Evolutionary conservation across 2,797 vertebrate species (phyloP), one percentile per base, ranked within the genome.

Genomic region (Lindbergichthys nudifrons): DNA sequence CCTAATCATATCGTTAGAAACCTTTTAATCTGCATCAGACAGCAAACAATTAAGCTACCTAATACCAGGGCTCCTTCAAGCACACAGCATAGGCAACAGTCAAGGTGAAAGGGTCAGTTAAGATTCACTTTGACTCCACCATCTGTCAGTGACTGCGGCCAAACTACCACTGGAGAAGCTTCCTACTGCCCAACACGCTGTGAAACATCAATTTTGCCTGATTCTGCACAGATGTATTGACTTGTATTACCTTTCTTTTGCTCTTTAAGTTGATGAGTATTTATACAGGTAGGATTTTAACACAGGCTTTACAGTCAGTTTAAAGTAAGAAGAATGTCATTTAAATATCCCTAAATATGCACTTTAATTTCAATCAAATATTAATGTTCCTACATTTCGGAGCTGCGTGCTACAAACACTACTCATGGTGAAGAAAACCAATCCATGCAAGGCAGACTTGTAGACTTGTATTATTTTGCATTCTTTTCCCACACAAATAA

Each of bases 81-180:
- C 39, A 41, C 18, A 14, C 21, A 51, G 42, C 19, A 43, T 48
- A 13, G 68, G 54, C 65, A 65, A 12, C 21, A 67, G 53, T 41
- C 32, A 61, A 68, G 63, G 65, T 60, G 50, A 75, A 60, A 36
- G 69, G 53, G 74, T 85, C 72, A 80, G 53, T 47, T 18, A 32
- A 73, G 60, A 73, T 65, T 80, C 73, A 54, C 66, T 80, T 63
- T 57, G 51, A 87, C 57, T 77, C 61, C 11, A 32, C 81, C 86
- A 82, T 76, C 77, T 87, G 86, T 75, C n/a, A 1, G 62, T 73
- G 65, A 77, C 66, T 59, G 11, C n/a, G 32, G 18, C 51, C 16
- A 50, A 68, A 56, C 26, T 26, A 6, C 32, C 32, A 36, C 1
- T 30, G 39, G 36, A 62, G 41, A 12, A 60, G 16, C 32, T 2